Conservation (phyloP, 2,113 vertebrate species). For the Scolopax mira region DNA sequence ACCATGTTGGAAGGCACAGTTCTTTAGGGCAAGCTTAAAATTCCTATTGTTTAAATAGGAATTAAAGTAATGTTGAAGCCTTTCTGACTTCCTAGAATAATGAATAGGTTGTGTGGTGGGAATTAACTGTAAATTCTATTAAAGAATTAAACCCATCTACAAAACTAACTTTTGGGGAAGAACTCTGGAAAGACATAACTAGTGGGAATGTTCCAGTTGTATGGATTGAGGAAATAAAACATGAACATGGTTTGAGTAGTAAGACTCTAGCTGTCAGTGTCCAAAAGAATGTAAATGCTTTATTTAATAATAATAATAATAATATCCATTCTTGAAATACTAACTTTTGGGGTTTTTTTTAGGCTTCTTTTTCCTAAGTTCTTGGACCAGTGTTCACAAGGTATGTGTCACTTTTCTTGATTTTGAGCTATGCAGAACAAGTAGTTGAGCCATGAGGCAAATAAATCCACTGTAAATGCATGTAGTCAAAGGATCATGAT, state of each 20-base stretch:
- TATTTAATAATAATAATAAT: not conserved
- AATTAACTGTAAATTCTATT: not conserved
- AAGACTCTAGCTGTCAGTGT: not conserved
- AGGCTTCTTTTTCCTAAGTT: conserved; percentile 94
- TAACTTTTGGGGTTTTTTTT: not conserved
- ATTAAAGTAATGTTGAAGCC: not conserved
- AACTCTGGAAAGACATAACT: not conserved
- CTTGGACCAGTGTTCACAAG: conserved; percentile 95
- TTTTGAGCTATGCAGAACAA: not conserved
- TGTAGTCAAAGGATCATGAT: not conserved
- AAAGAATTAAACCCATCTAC: not conserved
- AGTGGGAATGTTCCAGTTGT: not conserved
- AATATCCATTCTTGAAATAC: not conserved
- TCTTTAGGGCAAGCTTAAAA: not conserved
- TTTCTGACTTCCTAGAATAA: not conserved
- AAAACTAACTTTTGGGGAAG: not conserved
- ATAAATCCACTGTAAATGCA: not conserved
- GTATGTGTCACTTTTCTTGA: conserved; percentile 62
- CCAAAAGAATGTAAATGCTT: not conserved
- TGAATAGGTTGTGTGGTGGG: not conserved
- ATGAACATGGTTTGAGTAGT: not conserved
- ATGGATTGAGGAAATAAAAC: not conserved
- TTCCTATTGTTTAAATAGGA: not conserved
- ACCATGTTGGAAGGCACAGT: not conserved
- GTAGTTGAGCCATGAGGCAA: not conserved